A percentile compares a stretch with the other conserved stretches of the same genome.
Evolutionary conservation across 2,888 invertebrate genomes (phyloP).

Genomic region (Tortricodes alternella): DNA sequence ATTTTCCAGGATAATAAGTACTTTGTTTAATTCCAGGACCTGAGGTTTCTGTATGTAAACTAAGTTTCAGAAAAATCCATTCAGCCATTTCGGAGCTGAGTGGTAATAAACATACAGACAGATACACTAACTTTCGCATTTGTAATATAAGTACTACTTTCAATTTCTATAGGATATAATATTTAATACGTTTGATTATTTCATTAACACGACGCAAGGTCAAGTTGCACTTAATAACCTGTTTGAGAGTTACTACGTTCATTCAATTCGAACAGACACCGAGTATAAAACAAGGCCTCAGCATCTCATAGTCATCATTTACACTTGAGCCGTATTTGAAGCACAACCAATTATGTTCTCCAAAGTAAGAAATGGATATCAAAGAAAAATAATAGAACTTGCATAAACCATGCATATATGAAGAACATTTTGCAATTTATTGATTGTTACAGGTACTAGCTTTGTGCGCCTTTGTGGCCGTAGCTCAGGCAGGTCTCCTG

Average conservation of each 20-base stretch:
- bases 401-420: slow-evolving; percentile 1
- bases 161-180: too few relatives aligned
- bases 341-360: slow-evolving; percentile 4
- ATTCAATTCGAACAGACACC: not conserved
- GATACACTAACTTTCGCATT: too few relatives aligned
- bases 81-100: too few relatives aligned
- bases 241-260: slow-evolving; percentile 5
- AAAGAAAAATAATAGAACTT: not conserved
- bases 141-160: too few relatives aligned
- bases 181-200: too few relatives aligned
- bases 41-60: too few relatives aligned
- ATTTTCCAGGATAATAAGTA: too few relatives aligned
- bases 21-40: too few relatives aligned
- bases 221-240: too few relatives aligned
- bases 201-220: too few relatives aligned
- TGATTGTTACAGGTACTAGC: slow-evolving; percentile 40
- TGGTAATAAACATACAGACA: too few relatives aligned
- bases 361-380: not conserved
- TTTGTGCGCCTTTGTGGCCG: slow-evolving; percentile 46
- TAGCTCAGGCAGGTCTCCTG: slow-evolving; percentile 47
- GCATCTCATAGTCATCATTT: not conserved
- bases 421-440: not conserved
- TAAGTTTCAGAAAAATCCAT: too few relatives aligned
- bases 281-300: slow-evolving; percentile 2
- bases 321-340: not conserved